phyloP scores from a whole-genome alignment of 1,140 invertebrate genomes.

The Zaprionus inermis region DNA sequence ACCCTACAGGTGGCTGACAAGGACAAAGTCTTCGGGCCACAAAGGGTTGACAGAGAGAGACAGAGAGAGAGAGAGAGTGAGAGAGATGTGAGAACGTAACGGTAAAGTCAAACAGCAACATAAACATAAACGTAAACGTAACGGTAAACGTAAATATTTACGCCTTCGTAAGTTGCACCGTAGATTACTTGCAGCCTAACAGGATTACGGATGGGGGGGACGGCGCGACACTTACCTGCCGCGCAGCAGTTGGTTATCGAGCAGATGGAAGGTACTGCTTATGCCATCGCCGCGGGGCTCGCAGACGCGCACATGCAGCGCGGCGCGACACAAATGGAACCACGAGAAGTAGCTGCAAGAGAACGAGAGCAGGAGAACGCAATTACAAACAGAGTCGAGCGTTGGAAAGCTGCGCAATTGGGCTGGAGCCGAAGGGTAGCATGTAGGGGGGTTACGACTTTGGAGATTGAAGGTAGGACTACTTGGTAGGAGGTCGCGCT shows the following conservation, averaged over 20 bases:
- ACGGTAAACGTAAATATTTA: slow-evolving; percentile 26
- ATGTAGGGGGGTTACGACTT: not conserved
- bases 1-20: not conserved
- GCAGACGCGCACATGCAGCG: slow-evolving; percentile 86
- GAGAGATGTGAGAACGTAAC: not conserved
- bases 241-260: slow-evolving; percentile 86
- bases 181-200: slow-evolving; percentile 26
- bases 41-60: slow-evolving; percentile 3
- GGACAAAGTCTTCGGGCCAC: not conserved
- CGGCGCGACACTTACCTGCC: slow-evolving; percentile 83
- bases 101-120: slow-evolving; percentile 10
- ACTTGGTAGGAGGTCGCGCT: not conserved
- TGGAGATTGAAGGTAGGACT: not conserved
- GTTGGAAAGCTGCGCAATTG: not conserved
- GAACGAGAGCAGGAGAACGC: not conserved
- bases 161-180: slow-evolving; percentile 27
- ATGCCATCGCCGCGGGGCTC: slow-evolving; percentile 87
- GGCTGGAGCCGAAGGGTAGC: not conserved
- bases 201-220: not conserved
- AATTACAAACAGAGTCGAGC: slow-evolving; percentile 24
- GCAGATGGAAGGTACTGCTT: slow-evolving; percentile 86
- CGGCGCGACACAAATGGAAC: slow-evolving; percentile 87
- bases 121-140: slow-evolving; percentile 19
- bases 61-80: not conserved
- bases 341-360: slow-evolving; percentile 87